Evolutionary conservation across 2,888 invertebrate genomes (phyloP), one percentile per base, ranked within the genome.

Genomic region (Acronicta leporina): DNA sequence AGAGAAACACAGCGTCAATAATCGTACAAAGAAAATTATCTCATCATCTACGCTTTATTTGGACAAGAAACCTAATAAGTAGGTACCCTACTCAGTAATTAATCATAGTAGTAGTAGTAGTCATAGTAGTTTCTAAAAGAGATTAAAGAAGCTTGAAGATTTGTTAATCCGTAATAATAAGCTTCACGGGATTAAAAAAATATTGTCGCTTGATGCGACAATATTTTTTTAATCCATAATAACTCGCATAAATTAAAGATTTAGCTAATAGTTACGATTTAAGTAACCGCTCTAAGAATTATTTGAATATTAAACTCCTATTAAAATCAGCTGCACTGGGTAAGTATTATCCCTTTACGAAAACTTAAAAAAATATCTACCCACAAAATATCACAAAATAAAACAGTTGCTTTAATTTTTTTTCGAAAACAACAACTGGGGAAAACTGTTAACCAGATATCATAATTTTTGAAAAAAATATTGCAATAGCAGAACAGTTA

Each of bases 151-250:
- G 16, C n/a, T 15, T 43, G 10, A 30, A 51, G 54, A 54, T 65
- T 16, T 51, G 25, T 45, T 49, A 58, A 44, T 55, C 27, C 14
- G 4, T 20, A 45, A 30, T 30, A 30, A 30, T 30, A 8, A 57
- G 9, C 20, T n/a, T 33, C 52, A 44, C 8, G n/a, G 42, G 53
- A 41, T 54, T 56, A 53, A 57, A 49, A 45, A 46, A 45, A 14
- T 59, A 55, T 73, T 49, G 8, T 52, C 25, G 55, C 54, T 57
- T 57, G 47, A 43, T 15, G 44, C 49, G 16, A 0, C 11, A 44
- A 33, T 27, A n/a, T n/a, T n/a, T n/a, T n/a, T n/a, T n/a, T n/a
- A n/a, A n/a, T n/a, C n/a, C n/a, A n/a, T n/a, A n/a, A 42, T 48
- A 15, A 13, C 14, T 41, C 6, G 11, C 6, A 25, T 50, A 44